Evolutionary conservation across 2,113 vertebrate genomes (phyloP), one percentile per base, ranked within the genome.

Genomic region (Pygoscelis adeliae): DNA sequence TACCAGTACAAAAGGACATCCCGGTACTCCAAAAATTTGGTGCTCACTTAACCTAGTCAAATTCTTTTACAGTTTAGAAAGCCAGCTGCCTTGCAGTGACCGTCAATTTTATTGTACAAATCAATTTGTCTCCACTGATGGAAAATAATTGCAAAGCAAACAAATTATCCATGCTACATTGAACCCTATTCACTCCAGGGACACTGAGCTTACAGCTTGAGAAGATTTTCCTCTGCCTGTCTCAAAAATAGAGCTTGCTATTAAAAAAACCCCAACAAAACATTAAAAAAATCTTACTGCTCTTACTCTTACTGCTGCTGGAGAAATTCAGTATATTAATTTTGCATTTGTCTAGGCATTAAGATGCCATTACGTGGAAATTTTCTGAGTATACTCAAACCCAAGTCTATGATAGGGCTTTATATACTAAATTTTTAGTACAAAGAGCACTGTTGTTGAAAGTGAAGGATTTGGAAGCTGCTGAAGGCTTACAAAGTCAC

Each of bases 141-240:
- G 98, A 99, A 99, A 99, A 99, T 99, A 99, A 99, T 99, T 98
- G 99, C 98, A 99, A 99, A 99, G 99, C 99, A 99, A 99, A 99
- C 99, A 99, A 99, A 99, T 99, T 98, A 99, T 97, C 96, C 97
- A 97, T 98, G 98, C 98, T 98, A 99, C 98, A 98, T 98, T 99
- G 99, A 98, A 96, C 98, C 97, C 97, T 96, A 98, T 98, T 98
- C 98, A 98, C 96, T 98, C 98, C 59, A 76, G 98, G 98, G 98
- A 98, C 59, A 86, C 58, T 82, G 97, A 97, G 97, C 98, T 95
- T 97, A 97, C 98, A 96, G 97, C 97, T 96, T 96, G 95, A 83
- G 95, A 97, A 96, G 89, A 77, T 83, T 95, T 94, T 87, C 81
- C 96, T 92, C 69, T 61, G 65, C 91, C 90, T 96, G 91, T 90